Evolutionary conservation across 2,797 vertebrate species (phyloP).

Genomic region (Cynopterus sphinx): DNA sequence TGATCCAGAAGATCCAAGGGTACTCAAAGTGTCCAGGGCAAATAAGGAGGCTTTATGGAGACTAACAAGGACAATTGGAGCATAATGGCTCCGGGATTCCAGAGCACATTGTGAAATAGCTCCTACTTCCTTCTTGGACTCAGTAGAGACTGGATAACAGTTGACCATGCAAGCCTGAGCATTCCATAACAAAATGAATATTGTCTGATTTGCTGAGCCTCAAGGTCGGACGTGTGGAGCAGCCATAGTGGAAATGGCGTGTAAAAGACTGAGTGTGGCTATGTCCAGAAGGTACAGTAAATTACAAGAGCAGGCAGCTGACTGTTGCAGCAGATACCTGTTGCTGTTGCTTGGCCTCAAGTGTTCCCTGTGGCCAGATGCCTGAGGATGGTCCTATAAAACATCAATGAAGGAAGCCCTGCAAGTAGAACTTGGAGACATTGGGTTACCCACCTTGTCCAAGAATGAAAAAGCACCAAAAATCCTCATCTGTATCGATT

Average conservation of each 20-base stretch:
- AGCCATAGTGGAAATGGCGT: fast-evolving
- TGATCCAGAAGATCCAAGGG: neutral
- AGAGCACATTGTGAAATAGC: neutral
- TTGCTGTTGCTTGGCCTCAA: no score
- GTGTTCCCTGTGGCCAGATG: neutral
- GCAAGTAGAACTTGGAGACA: fast-evolving
- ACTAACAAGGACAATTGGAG: neutral
- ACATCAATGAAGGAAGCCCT: neutral
- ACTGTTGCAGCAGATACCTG: neutral
- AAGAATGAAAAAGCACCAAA: fast-evolving
- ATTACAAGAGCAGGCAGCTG: no score
- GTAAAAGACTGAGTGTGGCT: neutral
- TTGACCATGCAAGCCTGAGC: neutral
- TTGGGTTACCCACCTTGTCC: neutral
- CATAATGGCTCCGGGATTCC: neutral
- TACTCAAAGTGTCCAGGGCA: neutral
- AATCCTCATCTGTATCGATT: fast-evolving
- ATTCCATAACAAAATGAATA: neutral
- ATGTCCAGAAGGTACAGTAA: neutral
- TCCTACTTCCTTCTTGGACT: neutral
- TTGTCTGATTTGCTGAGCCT: neutral
- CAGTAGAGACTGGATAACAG: neutral
- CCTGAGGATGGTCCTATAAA: neutral
- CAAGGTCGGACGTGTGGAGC: neutral
- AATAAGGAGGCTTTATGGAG: neutral